A percentile compares a stretch with the other conserved stretches of the same genome.
Conservation (phyloP, 1,140 invertebrate species). For the Drosophila funebris region DNA sequence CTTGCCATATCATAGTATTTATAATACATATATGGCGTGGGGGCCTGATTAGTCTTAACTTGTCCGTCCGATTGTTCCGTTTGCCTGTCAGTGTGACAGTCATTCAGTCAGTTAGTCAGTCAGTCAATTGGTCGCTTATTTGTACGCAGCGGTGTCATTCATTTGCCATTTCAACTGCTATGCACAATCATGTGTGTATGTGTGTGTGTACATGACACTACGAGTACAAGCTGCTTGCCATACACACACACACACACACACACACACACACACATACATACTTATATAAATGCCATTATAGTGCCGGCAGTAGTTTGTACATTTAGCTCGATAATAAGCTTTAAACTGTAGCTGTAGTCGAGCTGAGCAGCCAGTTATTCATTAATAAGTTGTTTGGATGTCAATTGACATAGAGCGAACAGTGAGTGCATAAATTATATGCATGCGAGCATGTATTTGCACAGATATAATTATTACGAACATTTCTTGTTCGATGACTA, state of each 20-base stretch:
- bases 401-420: slow-evolving; percentile 66
- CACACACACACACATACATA: background rate
- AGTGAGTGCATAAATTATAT: slow-evolving; percentile 53
- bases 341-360: slow-evolving; percentile 59
- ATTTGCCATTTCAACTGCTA: slow-evolving; percentile 80
- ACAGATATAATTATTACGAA: slow-evolving; percentile 14
- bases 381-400: slow-evolving; percentile 79
- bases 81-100: slow-evolving; percentile 25
- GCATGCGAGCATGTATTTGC: slow-evolving; percentile 17
- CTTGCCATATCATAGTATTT: slow-evolving; percentile 53
- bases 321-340: slow-evolving; percentile 67
- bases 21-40: slow-evolving; percentile 53
- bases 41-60: slow-evolving; percentile 80
- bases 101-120: slow-evolving; percentile 31
- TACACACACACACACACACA: slow-evolving; percentile 1
- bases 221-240: slow-evolving; percentile 33
- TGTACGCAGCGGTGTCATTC: slow-evolving; percentile 73
- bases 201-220: background rate
- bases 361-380: slow-evolving; percentile 59
- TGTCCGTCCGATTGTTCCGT: slow-evolving; percentile 29
- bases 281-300: slow-evolving; percentile 39
- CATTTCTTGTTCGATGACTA: slow-evolving; percentile 28
- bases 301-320: slow-evolving; percentile 55
- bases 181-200: slow-evolving; percentile 52
- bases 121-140: slow-evolving; percentile 44